Evolutionary conservation across 2,888 invertebrate species (phyloP).

Genomic region (Mythimna impura): DNA sequence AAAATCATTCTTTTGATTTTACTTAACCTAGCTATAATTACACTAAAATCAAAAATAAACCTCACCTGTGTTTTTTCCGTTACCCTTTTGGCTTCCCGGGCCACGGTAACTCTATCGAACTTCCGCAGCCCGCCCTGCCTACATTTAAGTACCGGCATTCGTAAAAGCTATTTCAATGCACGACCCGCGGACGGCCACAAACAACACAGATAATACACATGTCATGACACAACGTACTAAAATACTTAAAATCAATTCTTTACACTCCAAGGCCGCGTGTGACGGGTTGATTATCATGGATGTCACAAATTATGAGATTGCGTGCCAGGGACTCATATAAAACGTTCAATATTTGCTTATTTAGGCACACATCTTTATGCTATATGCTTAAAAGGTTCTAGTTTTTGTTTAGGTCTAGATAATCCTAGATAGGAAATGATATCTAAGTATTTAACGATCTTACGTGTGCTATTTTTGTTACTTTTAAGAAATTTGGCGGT

Average conservation of each 20-base stretch:
- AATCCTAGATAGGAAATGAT: too few species aligned
- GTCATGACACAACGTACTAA: conserved; percentile 41
- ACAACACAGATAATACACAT: conserved; percentile 4
- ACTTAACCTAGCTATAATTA: too few species aligned
- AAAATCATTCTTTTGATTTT: too few species aligned
- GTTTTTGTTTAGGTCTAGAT: not conserved
- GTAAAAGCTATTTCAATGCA: conserved; percentile 3
- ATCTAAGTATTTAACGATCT: too few species aligned
- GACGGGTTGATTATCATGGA: conserved; percentile 52
- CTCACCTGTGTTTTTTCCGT: too few species aligned
- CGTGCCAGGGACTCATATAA: conserved; percentile 49
- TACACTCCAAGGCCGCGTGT: conserved; percentile 43
- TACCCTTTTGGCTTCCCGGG: too few species aligned
- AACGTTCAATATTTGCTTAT: conserved; percentile 22
- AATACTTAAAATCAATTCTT: conserved; percentile 55
- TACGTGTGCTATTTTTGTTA: too few species aligned
- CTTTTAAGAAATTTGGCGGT: too few species aligned
- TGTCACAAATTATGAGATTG: conserved; percentile 64
- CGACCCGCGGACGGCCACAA: not conserved
- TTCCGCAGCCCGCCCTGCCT: too few species aligned
- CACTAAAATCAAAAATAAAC: too few species aligned
- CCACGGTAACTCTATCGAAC: too few species aligned
- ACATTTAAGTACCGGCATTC: not conserved
- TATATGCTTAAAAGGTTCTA: conserved; percentile 1
- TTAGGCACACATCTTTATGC: conserved; percentile 16